Base-by-base conservation (phyloP, 2,113 vertebrate species). In the Diadophis punctatus region DNA sequence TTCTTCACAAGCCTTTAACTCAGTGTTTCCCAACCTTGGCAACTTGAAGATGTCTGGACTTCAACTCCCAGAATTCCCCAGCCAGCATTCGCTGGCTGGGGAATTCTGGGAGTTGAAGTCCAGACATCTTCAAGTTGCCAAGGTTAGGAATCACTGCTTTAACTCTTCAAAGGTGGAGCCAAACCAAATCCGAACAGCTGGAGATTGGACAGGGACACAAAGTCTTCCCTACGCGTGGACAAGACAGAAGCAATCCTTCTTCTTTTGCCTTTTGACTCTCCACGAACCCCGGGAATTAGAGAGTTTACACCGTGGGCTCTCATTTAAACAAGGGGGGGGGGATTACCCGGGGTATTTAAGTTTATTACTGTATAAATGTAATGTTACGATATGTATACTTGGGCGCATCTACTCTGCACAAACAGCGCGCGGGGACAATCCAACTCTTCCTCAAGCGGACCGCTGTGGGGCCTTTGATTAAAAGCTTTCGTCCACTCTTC, bases 321-420 rank as follows among this genome's bases (percentile, higher is more conserved):
- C 27, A n/a, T 63, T 63, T 63, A 63, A 63, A 63, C 6, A 3
- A 3, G 30, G 4, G 27, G 63, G n/a, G 14, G 12, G 1, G 27
- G 5, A 34, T 74, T 18, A 39, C n/a, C 16, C 68, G 0, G 68
- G 14, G 2, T 39, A 22, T 2, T 60, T 9, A 43, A 80, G 18
- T 80, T 16, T 22, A 3, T 80, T 22, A 8, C 74, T 80, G 18
- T 39, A 27, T 8, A 22, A 22, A 43, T 0, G 34, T 8, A 43
- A 80, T 1, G 18, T 3, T 0, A 39, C 22, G 2, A 0, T 43
- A 3, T 22, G 7, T 43, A 0, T 20, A 22, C 74, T 43, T 9
- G 74, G 34, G 34, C 18, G 34, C 74, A 20, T 43, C 8, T 39
- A 5, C 39, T 3, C 23, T 46, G 9, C 27, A 22, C 88, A 52